Evolutionary conservation across 1,140 invertebrate genomes (phyloP), one percentile per base, ranked within the genome.

Genomic region (Drosophila arizonae): DNA sequence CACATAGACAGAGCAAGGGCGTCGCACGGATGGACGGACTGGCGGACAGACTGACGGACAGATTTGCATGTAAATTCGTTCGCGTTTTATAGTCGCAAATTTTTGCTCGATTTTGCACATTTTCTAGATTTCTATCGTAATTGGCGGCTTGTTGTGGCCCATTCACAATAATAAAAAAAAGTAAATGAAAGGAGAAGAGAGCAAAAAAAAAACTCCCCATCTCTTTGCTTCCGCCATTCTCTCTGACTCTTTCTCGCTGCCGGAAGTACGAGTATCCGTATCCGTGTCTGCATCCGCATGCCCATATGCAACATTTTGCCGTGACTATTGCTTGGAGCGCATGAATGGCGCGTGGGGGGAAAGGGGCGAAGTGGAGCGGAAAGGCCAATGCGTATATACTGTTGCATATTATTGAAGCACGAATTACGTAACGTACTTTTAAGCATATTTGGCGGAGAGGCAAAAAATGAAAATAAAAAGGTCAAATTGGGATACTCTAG

Each of bases 61-160:
- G 78, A 87, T 86, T 88, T 88, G 68, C 72, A 87, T 87, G 84
- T 79, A 88, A 87, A 87, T 87, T 87, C 82, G 79, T 77, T 85
- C 79, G 78, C 79, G 72, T 79, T 79, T 86, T 86, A 82, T 82
- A 79, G 79, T 79, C 72, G 63, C 76, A 86, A 79, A 88, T 88
- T 87, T 86, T 82, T 74, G 82, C 76, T 79, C 82, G 76, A 82
- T 87, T 85, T 86, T 86, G 82, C 82, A 86, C 76, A 86, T 87
- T 86, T 86, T 79, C 76, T 86, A 86, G 82, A 86, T 86, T 87
- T 86, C 72, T 73, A 86, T 86, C 82, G 82, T 86, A 86, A 86
- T 86, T 86, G 81, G 82, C 79, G 81, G 81, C 82, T 87, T 79
- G 82, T 87, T 87, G 74, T 73, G 63, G 67, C 64, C 70, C 64